These are phyloP conservation scores for Poicephalus meyeri DNA, from an alignment of 2,113 vertebrate genomes.

Conservation along the genomic window DNA sequence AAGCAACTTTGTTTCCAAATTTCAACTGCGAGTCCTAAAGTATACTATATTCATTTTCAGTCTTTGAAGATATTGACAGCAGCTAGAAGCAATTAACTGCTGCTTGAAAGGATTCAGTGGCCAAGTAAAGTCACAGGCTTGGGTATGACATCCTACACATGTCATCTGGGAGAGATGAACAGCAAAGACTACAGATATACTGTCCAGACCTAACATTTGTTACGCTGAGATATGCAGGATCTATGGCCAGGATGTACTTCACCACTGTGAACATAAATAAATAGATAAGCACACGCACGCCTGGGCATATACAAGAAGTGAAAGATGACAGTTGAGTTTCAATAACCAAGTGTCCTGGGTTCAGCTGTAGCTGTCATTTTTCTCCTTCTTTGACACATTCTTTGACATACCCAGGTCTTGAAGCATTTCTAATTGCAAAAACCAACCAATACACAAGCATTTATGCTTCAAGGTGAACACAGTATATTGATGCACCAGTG, in stretches of 20 bases:
- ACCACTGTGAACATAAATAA: neutral
- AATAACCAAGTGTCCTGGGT: too few relatives aligned
- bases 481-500: rapidly evolving
- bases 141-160: neutral
- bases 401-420: neutral
- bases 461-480: neutral
- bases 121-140: neutral
- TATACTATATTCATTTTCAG: neutral
- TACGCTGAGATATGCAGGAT: neutral
- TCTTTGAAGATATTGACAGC: neutral
- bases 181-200: neutral
- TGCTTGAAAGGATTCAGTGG: neutral
- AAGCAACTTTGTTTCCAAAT: neutral
- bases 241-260: neutral
- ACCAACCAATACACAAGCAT: neutral
- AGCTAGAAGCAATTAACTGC: neutral
- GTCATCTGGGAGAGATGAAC: neutral
- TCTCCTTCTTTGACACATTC: neutral
- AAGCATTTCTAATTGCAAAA: neutral
- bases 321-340: neutral
- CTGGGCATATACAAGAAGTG: neutral
- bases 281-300: neutral
- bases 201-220: neutral
- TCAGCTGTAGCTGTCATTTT: too few relatives aligned
- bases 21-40: neutral